Evolutionary conservation across 2,797 vertebrate genomes (phyloP), one percentile per base, ranked within the genome.

Genomic region (Phrynocephalus forsythii): DNA sequence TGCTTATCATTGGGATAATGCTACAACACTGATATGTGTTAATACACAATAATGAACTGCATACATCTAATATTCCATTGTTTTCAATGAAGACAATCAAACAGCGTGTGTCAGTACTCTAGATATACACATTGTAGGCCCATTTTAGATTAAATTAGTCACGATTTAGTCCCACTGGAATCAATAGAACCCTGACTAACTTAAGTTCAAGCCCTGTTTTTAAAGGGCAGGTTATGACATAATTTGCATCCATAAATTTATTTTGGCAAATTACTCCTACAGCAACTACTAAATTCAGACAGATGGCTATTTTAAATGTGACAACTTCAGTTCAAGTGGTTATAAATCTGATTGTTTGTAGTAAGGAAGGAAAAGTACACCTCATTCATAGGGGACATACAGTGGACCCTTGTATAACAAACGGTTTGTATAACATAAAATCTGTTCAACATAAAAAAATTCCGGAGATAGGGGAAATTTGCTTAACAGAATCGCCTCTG

Each of bases 1-100:
- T 86, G 88, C 90, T 92, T 82, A 82, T 93, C 93, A 91, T 91
- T 50, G 91, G 94, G 92, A 91, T 90, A 44, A 75, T 92, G 92
- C 87, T 73, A 91, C 77, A 71, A 91, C 72, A 3, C 11, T 52
- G 93, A 92, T 89, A 91, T 84, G 91, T 82, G 87, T 86, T 79
- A 82, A 76, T 10, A 79, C 6, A 26, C 56, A 84, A 80, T 44
- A 8, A 33, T 90, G 90, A 93, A 90, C 89, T 52, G 72, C 8
- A 48, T 60, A n/a, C 92, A 93, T 68, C 73, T 79, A 87, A 84
- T 79, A 91, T 86, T 0, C 83, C 0, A 81, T 87, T 83, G 81
- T 86, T 76, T 91, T 92, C 88, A 92, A 1, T 0, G 6, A 0
- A 71, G 86, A 56, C 89, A 73, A 90, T 26, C 10, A 77, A 7